Evolutionary conservation across 1,140 invertebrate species (phyloP).

Genomic region (Gryon sp.): DNA sequence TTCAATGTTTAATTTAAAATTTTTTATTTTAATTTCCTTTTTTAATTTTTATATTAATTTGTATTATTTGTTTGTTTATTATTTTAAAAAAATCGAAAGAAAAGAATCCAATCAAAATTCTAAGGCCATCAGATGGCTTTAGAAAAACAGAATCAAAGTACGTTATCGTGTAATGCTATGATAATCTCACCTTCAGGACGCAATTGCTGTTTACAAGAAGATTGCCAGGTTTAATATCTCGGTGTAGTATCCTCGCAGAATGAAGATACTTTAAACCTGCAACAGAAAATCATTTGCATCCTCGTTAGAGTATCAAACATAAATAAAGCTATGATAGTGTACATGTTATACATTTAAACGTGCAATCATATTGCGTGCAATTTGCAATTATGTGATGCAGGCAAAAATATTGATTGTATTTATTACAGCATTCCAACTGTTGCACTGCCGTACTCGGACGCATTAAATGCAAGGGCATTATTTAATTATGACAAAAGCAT

Average conservation of each 20-base stretch:
- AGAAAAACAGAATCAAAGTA: no score
- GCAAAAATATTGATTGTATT: constrained; percentile 21
- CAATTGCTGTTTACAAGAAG: constrained; percentile 99
- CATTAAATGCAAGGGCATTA: no score
- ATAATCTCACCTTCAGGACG: constrained; percentile 90
- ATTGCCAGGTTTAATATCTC: constrained; percentile 99
- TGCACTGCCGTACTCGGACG: no score
- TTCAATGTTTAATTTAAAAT: no score
- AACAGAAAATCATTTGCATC: constrained; percentile 71
- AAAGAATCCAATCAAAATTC: constrained; percentile 47
- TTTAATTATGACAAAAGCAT: no score
- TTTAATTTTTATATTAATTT: no score
- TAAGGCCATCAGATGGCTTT: constrained; percentile 52
- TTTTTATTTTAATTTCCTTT: no score
- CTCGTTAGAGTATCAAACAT: constrained; percentile 54
- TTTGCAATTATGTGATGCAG: constrained; percentile 34
- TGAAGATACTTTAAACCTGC: constrained; percentile 98
- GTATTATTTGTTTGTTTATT: background rate
- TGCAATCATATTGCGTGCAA: constrained; percentile 17
- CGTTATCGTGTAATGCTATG: constrained; percentile 46
- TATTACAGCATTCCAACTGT: constrained; percentile 8
- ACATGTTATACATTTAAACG: constrained; percentile 30
- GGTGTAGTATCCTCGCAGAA: constrained; percentile 97
- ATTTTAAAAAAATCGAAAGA: background rate
- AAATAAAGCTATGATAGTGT: constrained; percentile 45